These are phyloP conservation scores for Lottia scabra DNA, from an alignment of 2,888 invertebrate genomes.

Conservation along the genomic window DNA sequence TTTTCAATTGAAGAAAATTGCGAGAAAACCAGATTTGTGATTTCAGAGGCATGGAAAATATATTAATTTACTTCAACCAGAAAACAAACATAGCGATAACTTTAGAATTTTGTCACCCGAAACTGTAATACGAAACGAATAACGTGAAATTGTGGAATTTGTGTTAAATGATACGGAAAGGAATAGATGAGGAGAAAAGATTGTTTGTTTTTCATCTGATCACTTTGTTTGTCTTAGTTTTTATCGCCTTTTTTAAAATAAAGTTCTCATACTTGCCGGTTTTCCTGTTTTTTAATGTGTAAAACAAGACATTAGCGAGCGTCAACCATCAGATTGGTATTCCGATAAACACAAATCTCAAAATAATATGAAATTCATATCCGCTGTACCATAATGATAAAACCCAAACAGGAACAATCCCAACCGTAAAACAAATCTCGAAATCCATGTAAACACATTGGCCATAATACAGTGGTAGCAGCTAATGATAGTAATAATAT, in stretches of 20 bases:
- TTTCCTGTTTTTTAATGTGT: neutral
- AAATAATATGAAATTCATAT: too few relatives aligned
- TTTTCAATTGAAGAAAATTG: neutral
- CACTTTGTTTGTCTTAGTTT: neutral
- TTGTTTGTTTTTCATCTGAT: neutral
- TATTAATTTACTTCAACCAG: neutral
- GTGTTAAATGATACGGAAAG: neutral
- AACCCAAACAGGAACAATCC: too few relatives aligned
- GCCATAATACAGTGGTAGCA: too few relatives aligned
- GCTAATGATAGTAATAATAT: too few relatives aligned
- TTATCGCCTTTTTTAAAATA: neutral
- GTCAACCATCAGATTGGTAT: neutral
- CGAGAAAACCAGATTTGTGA: neutral
- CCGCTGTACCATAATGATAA: too few relatives aligned
- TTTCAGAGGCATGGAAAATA: neutral
- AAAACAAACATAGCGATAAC: neutral
- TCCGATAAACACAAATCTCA: neutral
- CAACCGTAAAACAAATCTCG: too few relatives aligned
- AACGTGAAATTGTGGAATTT: neutral
- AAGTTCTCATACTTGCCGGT: neutral
- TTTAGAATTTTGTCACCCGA: neutral
- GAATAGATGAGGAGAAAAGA: neutral
- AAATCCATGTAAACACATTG: too few relatives aligned
- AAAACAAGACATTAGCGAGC: slow-evolving; percentile 1
- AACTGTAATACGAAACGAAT: neutral